A percentile compares a stretch with the other conserved stretches of the same genome.
These are phyloP conservation scores for Amblyjoppa fuscipennis DNA, from an alignment of 2,888 invertebrate genomes.

Conservation along the genomic window DNA sequence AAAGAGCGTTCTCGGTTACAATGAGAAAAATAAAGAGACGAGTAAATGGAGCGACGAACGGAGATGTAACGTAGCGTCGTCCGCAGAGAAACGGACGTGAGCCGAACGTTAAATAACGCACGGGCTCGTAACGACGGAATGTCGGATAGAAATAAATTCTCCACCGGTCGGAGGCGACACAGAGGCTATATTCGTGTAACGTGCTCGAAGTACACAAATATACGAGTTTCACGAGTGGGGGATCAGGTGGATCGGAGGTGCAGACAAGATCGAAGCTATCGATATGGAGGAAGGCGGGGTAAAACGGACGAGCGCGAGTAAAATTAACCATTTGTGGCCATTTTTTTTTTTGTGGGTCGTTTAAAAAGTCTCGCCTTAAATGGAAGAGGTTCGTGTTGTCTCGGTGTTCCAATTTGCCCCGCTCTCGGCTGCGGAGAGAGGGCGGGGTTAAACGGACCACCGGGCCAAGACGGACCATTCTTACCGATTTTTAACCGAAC, in stretches of 20 bases:
- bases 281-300: not conserved
- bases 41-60: slow-evolving; percentile 26
- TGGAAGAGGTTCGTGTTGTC: no score
- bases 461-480: no score
- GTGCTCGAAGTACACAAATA: not conserved
- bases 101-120: slow-evolving; percentile 52
- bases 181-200: not conserved
- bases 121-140: slow-evolving; percentile 56
- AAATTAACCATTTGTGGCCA: no score
- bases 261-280: slow-evolving; percentile 4
- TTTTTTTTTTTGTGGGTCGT: no score
- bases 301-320: not conserved
- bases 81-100: slow-evolving; percentile 25
- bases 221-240: slow-evolving; percentile 25
- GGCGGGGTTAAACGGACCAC: no score
- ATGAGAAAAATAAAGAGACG: not conserved
- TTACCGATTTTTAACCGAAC: no score
- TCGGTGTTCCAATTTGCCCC: no score
- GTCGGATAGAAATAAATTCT: slow-evolving; percentile 49
- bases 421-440: no score
- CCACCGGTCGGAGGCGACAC: slow-evolving; percentile 30
- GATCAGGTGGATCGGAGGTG: slow-evolving; percentile 51
- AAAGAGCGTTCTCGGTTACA: slow-evolving; percentile 1
- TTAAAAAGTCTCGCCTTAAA: no score
- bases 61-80: not conserved